These are phyloP conservation scores for Akabosia matsudoensis DNA, from an alignment of 1,140 invertebrate species.

Conservation along the genomic window DNA sequence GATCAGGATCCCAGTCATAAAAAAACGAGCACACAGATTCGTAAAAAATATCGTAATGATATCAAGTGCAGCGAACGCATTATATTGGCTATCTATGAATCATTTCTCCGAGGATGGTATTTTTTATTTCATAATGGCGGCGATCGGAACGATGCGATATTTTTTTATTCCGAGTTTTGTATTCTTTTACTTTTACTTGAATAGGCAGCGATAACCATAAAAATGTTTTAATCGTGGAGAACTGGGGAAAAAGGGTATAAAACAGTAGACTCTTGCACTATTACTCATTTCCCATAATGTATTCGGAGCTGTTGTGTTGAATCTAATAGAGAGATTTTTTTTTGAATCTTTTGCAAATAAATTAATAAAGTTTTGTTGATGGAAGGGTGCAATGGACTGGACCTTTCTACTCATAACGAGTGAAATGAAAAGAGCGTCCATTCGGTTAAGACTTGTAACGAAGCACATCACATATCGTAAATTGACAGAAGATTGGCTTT, in stretches of 20 bases:
- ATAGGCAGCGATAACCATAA: conserved; percentile 11
- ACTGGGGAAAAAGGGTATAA: background rate
- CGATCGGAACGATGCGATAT: background rate
- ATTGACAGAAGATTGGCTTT: background rate
- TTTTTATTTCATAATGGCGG: background rate
- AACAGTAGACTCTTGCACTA: background rate
- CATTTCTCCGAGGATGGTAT: background rate
- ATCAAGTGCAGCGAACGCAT: background rate
- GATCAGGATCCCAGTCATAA: too few relatives aligned
- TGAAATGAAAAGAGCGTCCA: too few relatives aligned
- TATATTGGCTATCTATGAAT: background rate
- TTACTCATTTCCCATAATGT: conserved; percentile 10
- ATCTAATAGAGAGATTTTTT: too few relatives aligned
- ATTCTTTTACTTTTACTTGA: conserved; percentile 3
- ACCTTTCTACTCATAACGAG: too few relatives aligned
- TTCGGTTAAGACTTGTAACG: background rate
- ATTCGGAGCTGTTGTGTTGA: too few relatives aligned
- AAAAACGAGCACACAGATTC: too few relatives aligned
- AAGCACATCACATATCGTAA: background rate
- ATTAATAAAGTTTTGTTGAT: too few relatives aligned
- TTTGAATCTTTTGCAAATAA: too few relatives aligned
- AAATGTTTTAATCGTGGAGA: background rate
- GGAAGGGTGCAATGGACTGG: too few relatives aligned
- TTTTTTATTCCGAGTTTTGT: background rate
- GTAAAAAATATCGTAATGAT: background rate